A percentile compares a stretch with the other conserved stretches of the same genome.
phyloP scores from a whole-genome alignment of 2,797 vertebrate species.

The Dicrostonyx torquatus region DNA sequence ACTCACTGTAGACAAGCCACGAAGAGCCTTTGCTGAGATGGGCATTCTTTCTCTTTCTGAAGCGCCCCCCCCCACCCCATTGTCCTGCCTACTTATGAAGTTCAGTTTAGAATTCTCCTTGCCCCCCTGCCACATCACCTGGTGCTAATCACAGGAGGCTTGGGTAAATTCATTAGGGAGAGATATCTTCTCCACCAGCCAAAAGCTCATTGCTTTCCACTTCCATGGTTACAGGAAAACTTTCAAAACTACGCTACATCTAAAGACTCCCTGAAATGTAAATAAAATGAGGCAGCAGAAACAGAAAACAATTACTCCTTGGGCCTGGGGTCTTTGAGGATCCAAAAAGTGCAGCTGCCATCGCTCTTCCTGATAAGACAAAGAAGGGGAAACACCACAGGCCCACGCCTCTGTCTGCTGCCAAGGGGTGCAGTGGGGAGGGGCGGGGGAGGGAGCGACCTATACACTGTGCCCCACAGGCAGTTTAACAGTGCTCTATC shows the following conservation, averaged over 20 bases:
- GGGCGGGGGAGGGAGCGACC: fast-evolving
- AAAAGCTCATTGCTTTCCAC: neutral
- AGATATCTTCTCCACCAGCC: neutral
- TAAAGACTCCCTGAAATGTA: conserved; percentile 41
- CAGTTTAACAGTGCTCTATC: neutral
- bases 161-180: neutral
- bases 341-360: neutral
- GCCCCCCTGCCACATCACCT: neutral
- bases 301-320: conserved; percentile 44
- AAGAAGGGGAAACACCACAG: neutral
- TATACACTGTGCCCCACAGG: neutral
- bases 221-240: neutral
- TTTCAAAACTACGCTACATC: conserved; percentile 16
- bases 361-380: conserved; percentile 24
- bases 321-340: neutral
- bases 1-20: neutral
- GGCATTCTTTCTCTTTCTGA: neutral
- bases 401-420: neutral
- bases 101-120: neutral
- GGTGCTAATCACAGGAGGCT: neutral
- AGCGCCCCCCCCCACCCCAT: neutral
- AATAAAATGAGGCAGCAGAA: conserved; percentile 40
- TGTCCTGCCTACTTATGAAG: neutral
- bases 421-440: neutral
- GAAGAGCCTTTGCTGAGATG: neutral